These are phyloP conservation scores for Xestia c-nigrum DNA, from an alignment of 2,888 invertebrate species.

Conservation along the genomic window DNA sequence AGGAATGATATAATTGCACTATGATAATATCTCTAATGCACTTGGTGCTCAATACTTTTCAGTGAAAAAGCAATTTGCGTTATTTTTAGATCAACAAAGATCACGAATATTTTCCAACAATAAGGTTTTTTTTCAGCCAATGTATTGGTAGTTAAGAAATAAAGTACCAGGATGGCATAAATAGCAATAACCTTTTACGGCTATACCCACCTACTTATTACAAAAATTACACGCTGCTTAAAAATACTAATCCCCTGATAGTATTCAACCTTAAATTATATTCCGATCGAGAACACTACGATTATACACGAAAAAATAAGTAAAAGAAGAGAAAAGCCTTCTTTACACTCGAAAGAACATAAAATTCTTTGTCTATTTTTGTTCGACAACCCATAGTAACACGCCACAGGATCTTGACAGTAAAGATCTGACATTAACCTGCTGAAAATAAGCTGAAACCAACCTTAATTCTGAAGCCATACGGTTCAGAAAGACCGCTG, in stretches of 20 bases:
- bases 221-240: conserved; percentile 52
- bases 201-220: conserved; percentile 37
- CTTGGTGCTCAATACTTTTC: too few relatives aligned
- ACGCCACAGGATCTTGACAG: conserved; percentile 80
- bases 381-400: conserved; percentile 85
- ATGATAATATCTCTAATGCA: neutral
- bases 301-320: conserved; percentile 74
- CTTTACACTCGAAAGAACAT: conserved; percentile 85
- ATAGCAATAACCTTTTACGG: conserved; percentile 29
- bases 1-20: neutral
- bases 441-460: conserved; percentile 59
- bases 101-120: neutral
- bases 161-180: conserved; percentile 37
- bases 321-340: conserved; percentile 66
- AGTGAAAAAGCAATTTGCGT: neutral
- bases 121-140: neutral
- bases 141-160: conserved; percentile 10
- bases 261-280: conserved; percentile 63
- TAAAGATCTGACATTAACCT: conserved; percentile 78
- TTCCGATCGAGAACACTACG: conserved; percentile 68
- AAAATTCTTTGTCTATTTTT: conserved; percentile 85
- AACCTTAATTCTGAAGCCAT: conserved; percentile 36
- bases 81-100: neutral
- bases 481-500: conserved; percentile 55
- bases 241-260: conserved; percentile 53